Evolutionary conservation across 2,888 invertebrate genomes (phyloP).

Genomic region (Ethmia dodecea): DNA sequence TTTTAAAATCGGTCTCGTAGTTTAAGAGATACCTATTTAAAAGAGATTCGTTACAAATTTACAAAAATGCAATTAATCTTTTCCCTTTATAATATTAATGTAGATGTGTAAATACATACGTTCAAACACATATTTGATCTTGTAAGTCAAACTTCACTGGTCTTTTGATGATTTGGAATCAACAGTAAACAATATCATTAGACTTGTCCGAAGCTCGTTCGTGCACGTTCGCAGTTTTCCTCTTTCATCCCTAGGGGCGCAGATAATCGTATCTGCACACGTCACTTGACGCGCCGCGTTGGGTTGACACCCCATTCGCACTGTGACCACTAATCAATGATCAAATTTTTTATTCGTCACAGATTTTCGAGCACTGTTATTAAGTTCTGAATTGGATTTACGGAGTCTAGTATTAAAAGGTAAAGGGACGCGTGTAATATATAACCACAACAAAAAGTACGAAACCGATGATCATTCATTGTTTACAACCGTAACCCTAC

Average conservation of each 20-base stretch:
- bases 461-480: conserved; percentile 39
- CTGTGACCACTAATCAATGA: conserved; percentile 57
- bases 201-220: conserved; percentile 29
- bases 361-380: conserved; percentile 23
- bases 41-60: too few species aligned
- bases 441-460: conserved; percentile 65
- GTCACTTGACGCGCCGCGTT: conserved; percentile 49
- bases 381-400: conserved; percentile 26
- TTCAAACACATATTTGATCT: too few species aligned
- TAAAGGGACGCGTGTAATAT: conserved; percentile 42
- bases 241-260: conserved; percentile 39
- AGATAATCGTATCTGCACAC: conserved; percentile 68
- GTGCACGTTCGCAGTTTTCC: conserved; percentile 40
- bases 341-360: conserved; percentile 18
- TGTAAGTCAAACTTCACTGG: too few species aligned
- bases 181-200: conserved; percentile 25
- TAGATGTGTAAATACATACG: too few species aligned
- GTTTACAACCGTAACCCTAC: conserved; percentile 35
- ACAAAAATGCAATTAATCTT: too few species aligned
- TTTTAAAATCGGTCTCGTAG: too few species aligned
- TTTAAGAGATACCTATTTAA: too few species aligned
- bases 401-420: conserved; percentile 15
- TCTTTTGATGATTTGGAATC: too few species aligned
- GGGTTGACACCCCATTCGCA: conserved; percentile 44
- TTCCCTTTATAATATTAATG: too few species aligned